Conservation (phyloP, 2,888 invertebrate genomes). For the Linnaemya tessellans region DNA sequence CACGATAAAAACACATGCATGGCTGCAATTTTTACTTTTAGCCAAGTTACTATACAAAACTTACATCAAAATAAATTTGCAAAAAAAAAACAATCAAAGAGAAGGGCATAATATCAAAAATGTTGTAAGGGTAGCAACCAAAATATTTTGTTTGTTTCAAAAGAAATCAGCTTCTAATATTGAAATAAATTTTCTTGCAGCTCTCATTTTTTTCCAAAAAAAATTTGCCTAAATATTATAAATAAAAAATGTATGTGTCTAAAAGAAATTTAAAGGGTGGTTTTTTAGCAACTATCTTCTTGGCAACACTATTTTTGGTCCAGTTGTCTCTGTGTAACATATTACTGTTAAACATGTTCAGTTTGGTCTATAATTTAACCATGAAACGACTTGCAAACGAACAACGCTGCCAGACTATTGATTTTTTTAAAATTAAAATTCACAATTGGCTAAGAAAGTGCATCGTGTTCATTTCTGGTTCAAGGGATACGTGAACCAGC, state of each 20-base stretch:
- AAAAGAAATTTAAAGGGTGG: conserved; percentile 28
- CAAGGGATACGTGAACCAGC: no score
- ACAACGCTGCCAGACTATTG: no score
- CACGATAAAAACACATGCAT: background rate
- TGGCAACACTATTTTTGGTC: no score
- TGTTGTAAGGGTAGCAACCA: conserved; percentile 37
- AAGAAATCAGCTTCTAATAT: conserved; percentile 42
- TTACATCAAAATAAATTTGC: background rate
- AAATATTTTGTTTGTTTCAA: conserved; percentile 30
- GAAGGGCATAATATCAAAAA: background rate
- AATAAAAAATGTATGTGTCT: conserved; percentile 19
- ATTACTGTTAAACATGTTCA: no score
- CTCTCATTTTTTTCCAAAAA: conserved; percentile 16
- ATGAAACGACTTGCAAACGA: no score
- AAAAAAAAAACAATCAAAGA: background rate
- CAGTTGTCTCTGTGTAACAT: no score
- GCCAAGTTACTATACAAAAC: conserved; percentile 14
- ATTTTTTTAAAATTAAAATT: no score
- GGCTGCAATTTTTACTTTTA: conserved; percentile 38
- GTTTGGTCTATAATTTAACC: no score
- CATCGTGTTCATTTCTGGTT: no score
- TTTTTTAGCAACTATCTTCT: no score
- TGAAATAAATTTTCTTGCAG: conserved; percentile 38
- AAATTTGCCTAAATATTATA: conserved; percentile 18
- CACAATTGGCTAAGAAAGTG: no score